Evolutionary conservation across 2,113 vertebrate genomes (phyloP), one percentile per base, ranked within the genome.

Genomic region (Malaclemys terrapin): DNA sequence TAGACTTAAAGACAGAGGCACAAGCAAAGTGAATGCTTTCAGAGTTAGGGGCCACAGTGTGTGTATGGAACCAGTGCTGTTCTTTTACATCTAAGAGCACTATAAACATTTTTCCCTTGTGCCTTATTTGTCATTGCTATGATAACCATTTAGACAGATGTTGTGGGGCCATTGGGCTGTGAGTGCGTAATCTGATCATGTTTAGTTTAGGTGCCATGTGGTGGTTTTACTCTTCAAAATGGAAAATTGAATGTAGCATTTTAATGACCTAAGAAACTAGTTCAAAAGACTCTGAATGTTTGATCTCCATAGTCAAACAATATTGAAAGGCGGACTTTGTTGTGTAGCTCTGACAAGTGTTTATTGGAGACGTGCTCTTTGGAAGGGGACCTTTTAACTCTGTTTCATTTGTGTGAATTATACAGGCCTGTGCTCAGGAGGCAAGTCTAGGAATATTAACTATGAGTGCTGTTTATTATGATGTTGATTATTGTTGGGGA

Each of bases 381-480:
- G 49, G n/a, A 87, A 29, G 79, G 54, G 54, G 12, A 38, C 2
- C 81, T 91, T 86, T 90, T 7, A 89, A 29, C 54, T 75, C 2
- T 89, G 29, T 38, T 93, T 84, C 89, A 53, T 56, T 49, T 93
- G 47, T 69, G 29, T 53, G 54, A 91, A 54, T 86, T 88, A 82
- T 80, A 59, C 56, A 93, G 54, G 42, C 78, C 65, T 92, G 25
- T 19, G 78, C 47, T 91, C 42, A 84, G 65, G 31, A 62, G 82
- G 85, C 59, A 81, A 72, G 59, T 56, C 79, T 87, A 59, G 10
- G 69, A 91, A 88, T 89, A 93, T 89, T 89, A 93, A 85, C 47
- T 84, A 14, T 0, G 0, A 49, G 42, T 42, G 47, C 45, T 95
- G 50, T 89, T 75, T 95, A 95, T 93, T 56, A 47, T 91, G 45